A percentile compares a stretch with the other conserved stretches of the same genome.
phyloP scores from a whole-genome alignment of 2,888 invertebrate species.

The Macropis europaea region DNA sequence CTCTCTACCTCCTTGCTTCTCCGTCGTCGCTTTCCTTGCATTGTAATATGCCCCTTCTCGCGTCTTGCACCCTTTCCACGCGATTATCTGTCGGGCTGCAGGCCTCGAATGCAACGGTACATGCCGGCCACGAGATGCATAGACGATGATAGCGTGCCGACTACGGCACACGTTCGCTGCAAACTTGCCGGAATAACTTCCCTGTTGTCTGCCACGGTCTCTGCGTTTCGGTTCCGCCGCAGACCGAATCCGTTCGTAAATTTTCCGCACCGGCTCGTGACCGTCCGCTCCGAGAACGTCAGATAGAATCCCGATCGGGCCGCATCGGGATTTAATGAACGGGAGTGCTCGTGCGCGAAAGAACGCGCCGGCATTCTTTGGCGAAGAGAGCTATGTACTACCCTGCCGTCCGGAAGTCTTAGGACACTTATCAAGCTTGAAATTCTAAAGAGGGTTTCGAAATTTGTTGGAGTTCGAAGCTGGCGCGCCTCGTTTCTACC shows the following conservation, averaged over 20 bases:
- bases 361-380: not conserved
- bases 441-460: too few relatives aligned
- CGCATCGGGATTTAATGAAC: slow-evolving; percentile 13
- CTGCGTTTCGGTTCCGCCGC: not conserved
- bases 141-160: slow-evolving; percentile 47
- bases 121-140: slow-evolving; percentile 54
- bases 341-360: not conserved
- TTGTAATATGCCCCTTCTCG: slow-evolving; percentile 15
- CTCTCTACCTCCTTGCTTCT: not conserved
- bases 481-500: too few relatives aligned
- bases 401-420: too few relatives aligned
- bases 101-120: slow-evolving; percentile 62
- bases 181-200: slow-evolving; percentile 23
- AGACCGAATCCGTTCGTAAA: not conserved
- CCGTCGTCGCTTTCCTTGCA: slow-evolving; percentile 36
- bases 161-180: slow-evolving; percentile 10
- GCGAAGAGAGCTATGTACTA: too few relatives aligned
- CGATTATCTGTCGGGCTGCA: slow-evolving; percentile 35
- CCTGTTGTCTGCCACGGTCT: not conserved
- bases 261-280: slow-evolving; percentile 12
- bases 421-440: too few relatives aligned
- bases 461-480: too few relatives aligned
- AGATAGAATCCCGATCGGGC: too few relatives aligned
- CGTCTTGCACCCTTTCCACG: not conserved
- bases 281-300: too few relatives aligned